phyloP scores from a whole-genome alignment of 2,113 vertebrate genomes.

The Pseudorhombus dupliciocellatus region DNA sequence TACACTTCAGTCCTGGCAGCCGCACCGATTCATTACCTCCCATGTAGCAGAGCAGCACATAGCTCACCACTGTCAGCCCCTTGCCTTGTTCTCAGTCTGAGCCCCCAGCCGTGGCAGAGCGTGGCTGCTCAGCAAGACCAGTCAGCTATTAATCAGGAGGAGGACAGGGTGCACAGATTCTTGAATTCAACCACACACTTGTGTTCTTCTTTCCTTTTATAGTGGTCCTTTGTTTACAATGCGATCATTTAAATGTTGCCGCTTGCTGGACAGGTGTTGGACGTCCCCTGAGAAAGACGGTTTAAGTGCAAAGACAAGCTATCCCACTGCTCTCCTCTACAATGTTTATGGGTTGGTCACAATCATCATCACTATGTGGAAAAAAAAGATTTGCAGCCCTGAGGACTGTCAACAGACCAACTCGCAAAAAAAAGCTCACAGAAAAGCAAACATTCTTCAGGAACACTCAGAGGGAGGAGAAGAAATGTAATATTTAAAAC shows the following conservation, averaged over 20 bases:
- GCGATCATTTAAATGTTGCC: conserved; percentile 23
- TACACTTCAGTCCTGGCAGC: conserved; percentile 48
- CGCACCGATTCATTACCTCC: conserved; percentile 70
- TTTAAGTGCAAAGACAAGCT: not conserved
- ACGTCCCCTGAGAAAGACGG: not conserved
- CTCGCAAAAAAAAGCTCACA: not conserved
- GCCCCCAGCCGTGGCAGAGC: conserved; percentile 42
- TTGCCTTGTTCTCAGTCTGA: conserved; percentile 31
- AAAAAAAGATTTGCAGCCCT: not conserved
- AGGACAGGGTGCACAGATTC: conserved; percentile 19
- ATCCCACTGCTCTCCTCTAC: not conserved
- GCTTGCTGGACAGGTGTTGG: not conserved
- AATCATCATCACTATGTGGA: not conserved
- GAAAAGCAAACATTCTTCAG: conserved; percentile 3
- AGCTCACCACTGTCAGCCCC: conserved; percentile 58
- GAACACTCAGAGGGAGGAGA: not conserved
- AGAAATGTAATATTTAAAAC: not conserved
- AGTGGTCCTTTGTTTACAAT: conserved; percentile 16
- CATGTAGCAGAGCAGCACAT: conserved; percentile 54
- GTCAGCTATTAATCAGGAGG: conserved; percentile 55
- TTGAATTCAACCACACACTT: conserved; percentile 11
- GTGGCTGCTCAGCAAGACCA: conserved; percentile 50
- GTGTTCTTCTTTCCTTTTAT: conserved; percentile 17
- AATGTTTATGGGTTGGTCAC: not conserved
- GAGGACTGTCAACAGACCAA: not conserved